phyloP scores from a whole-genome alignment of 1,140 invertebrate species.

The Brachionus asplanchnoidis region DNA sequence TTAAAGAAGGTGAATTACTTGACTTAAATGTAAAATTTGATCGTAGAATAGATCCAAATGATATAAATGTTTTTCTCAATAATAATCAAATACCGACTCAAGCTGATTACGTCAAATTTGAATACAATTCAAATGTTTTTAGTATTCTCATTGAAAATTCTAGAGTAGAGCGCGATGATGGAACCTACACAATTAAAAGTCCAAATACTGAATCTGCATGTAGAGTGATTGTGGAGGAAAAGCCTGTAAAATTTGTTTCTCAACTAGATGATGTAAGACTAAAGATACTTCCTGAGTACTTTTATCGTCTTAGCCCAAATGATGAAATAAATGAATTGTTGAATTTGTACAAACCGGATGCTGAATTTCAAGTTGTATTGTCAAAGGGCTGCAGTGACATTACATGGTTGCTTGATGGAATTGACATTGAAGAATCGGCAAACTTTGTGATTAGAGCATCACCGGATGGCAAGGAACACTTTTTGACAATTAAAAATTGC shows the following conservation, averaged over 20 bases:
- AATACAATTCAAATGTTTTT: background rate
- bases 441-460: background rate
- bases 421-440: background rate
- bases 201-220: constrained; percentile 35
- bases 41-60: background rate
- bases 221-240: background rate
- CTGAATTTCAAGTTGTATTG: constrained; percentile 11
- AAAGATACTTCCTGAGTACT: background rate
- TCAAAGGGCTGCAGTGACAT: background rate
- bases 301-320: background rate
- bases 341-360: background rate
- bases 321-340: background rate
- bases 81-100: background rate
- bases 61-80: background rate
- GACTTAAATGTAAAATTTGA: background rate
- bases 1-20: constrained; percentile 15
- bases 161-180: background rate
- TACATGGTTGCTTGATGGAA: background rate
- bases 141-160: background rate
- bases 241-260: background rate
- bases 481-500: constrained; percentile 25
- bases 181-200: background rate
- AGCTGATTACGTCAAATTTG: background rate
- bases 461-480: background rate
- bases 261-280: background rate